These are phyloP conservation scores for Psittacula cyanocephala DNA, from an alignment of 2,113 vertebrate species.

Conservation along the genomic window DNA sequence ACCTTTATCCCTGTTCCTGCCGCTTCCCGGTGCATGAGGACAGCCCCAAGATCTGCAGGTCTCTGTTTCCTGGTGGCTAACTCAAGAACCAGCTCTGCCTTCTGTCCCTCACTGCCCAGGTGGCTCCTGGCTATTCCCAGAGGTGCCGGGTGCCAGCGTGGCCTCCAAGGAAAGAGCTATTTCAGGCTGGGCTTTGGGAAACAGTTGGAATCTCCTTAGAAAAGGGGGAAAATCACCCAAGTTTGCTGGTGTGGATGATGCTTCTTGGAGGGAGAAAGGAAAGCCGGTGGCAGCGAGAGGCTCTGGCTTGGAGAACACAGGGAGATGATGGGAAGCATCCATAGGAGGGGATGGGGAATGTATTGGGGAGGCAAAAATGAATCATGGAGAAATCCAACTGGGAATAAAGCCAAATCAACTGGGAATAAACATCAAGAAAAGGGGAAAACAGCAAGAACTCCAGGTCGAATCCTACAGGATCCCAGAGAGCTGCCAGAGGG, in stretches of 20 bases:
- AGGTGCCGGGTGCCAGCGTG: not conserved
- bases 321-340: not conserved
- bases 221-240: not conserved
- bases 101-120: not conserved
- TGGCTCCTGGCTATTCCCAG: not conserved
- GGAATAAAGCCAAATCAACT: not conserved
- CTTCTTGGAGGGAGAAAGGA: not conserved
- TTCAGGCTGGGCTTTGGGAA: not conserved
- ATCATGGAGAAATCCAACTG: rapidly evolving
- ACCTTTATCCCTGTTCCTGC: not conserved
- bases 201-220: not conserved
- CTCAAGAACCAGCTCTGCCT: not conserved
- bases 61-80: not conserved
- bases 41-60: not conserved
- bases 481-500: not conserved
- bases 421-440: not conserved
- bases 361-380: not conserved
- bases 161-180: not conserved
- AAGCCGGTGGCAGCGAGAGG: rapidly evolving
- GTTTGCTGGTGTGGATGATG: rapidly evolving
- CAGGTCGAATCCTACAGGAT: not conserved
- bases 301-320: rapidly evolving
- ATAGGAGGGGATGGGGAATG: not conserved
- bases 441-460: not conserved
- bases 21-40: not conserved